Evolutionary conservation across 2,797 vertebrate genomes (phyloP).

Genomic region (Galaxias olidus): DNA sequence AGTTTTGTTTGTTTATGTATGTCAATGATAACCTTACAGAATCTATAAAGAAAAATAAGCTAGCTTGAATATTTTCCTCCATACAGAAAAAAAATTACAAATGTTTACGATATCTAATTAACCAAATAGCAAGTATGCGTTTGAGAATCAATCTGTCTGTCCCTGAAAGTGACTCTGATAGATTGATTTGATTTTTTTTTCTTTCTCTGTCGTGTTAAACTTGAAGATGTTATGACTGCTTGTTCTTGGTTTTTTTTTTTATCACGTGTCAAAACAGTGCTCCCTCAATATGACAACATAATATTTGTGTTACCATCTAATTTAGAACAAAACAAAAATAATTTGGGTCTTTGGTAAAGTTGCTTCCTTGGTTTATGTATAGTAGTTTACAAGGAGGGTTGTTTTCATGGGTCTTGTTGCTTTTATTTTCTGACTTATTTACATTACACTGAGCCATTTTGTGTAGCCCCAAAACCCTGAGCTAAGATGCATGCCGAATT

Average conservation of each 20-base stretch:
- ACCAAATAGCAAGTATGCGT: slow-evolving; percentile 78
- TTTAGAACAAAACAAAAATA: slow-evolving; percentile 17
- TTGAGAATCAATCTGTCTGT: slow-evolving; percentile 65
- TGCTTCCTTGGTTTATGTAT: neutral
- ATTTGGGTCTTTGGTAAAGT: slow-evolving; percentile 12
- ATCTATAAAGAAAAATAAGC: slow-evolving; percentile 80
- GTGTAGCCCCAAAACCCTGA: too few species aligned
- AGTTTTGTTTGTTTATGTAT: slow-evolving; percentile 57
- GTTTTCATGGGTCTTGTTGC: too few species aligned
- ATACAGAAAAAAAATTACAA: slow-evolving; percentile 74
- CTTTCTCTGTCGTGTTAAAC: slow-evolving; percentile 73
- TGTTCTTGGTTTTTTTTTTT: slow-evolving; percentile 41
- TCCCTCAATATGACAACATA: slow-evolving; percentile 53
- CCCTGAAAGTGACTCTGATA: slow-evolving; percentile 61
- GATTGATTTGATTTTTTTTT: slow-evolving; percentile 60
- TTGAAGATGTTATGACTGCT: slow-evolving; percentile 73
- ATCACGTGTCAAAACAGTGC: slow-evolving; percentile 63
- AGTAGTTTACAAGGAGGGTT: too few species aligned
- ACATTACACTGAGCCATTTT: too few species aligned
- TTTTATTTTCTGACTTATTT: too few species aligned
- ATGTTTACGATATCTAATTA: slow-evolving; percentile 82
- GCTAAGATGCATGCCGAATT: too few species aligned
- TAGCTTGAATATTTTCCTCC: slow-evolving; percentile 74
- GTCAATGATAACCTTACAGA: slow-evolving; percentile 73
- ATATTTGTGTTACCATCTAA: slow-evolving; percentile 6